Evolutionary conservation across 2,113 vertebrate genomes (phyloP).

Genomic region (Ginglymostoma cirratum): DNA sequence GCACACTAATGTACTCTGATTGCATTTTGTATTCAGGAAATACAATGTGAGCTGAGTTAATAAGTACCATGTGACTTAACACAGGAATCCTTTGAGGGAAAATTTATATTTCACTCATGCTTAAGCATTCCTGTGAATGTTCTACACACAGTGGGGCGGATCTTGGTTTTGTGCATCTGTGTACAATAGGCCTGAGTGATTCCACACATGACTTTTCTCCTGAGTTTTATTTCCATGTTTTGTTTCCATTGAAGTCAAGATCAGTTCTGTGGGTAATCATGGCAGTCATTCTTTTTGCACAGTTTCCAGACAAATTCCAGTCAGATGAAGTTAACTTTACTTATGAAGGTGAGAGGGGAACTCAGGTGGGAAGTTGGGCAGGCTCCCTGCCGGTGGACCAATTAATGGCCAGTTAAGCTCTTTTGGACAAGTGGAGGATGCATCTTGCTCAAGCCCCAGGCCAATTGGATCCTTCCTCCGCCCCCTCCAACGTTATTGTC

Average conservation of each 20-base stretch:
- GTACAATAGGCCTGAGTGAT: not conserved
- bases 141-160: not conserved
- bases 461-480: no score
- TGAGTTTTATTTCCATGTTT: not conserved
- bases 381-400: no score
- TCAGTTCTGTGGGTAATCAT: not conserved
- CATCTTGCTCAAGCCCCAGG: no score
- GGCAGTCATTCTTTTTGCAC: not conserved
- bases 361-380: no score
- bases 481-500: no score
- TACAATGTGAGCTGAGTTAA: slow-evolving; percentile 3
- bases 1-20: slow-evolving; percentile 8
- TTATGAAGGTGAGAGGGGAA: not conserved
- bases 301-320: not conserved
- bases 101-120: not conserved
- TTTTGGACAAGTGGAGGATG: no score
- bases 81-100: not conserved
- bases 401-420: no score
- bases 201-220: not conserved
- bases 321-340: not conserved
- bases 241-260: not conserved
- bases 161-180: not conserved
- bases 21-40: not conserved
- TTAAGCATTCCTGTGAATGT: not conserved
- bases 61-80: not conserved